These are phyloP conservation scores for Setophaga kirtlandii DNA, from an alignment of 2,113 vertebrate species.

Conservation along the genomic window DNA sequence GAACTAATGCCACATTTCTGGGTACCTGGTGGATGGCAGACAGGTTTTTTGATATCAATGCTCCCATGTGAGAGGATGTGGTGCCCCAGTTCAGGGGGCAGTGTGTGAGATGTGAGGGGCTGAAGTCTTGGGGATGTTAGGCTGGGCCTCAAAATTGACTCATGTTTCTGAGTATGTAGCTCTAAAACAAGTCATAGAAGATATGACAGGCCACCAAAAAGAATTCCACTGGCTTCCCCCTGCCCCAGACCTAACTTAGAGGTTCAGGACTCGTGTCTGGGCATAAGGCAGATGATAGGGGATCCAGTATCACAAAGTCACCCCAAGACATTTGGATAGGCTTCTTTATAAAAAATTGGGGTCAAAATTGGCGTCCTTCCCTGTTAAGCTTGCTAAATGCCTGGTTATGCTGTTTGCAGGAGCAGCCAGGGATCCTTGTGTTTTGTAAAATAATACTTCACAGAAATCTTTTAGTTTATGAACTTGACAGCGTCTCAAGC, in stretches of 20 bases:
- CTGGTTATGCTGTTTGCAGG: background rate
- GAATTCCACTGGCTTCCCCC: background rate
- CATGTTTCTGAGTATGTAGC: accelerated
- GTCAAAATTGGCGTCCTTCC: background rate
- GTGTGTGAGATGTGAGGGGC: background rate
- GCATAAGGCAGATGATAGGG: background rate
- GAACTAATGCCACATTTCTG: background rate
- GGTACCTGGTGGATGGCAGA: background rate
- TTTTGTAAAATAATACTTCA: background rate
- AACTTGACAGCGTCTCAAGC: background rate
- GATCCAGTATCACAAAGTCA: background rate
- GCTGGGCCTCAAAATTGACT: background rate
- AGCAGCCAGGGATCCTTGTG: background rate
- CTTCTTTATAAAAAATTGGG: background rate
- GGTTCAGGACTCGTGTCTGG: background rate
- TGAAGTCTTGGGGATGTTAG: background rate
- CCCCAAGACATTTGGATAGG: background rate
- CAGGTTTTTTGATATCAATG: background rate
- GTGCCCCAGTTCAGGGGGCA: accelerated
- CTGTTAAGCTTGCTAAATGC: background rate
- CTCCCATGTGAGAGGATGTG: accelerated
- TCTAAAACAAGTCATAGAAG: background rate
- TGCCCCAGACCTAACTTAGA: background rate
- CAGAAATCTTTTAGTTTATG: accelerated
- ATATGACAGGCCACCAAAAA: background rate